Evolutionary conservation across 2,113 vertebrate species (phyloP).

Genomic region (Hippocampus barbouri): DNA sequence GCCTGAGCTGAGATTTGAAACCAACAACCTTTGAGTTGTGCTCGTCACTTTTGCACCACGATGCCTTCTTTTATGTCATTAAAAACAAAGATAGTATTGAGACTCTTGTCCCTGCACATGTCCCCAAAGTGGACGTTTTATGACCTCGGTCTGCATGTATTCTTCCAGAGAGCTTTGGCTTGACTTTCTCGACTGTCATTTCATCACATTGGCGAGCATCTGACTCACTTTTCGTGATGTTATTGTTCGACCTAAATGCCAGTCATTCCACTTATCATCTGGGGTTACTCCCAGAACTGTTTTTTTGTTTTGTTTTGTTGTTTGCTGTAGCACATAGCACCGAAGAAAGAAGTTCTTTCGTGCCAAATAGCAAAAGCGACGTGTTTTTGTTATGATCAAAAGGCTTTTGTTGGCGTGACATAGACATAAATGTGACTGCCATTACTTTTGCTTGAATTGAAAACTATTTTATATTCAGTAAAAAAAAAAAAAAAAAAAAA

Average conservation of each 20-base stretch:
- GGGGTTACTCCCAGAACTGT: background rate
- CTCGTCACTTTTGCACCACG: no score
- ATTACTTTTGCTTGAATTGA: background rate
- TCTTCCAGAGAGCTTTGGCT: background rate
- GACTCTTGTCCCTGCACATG: no score
- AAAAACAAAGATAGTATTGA: no score
- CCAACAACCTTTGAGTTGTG: no score
- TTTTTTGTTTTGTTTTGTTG: background rate
- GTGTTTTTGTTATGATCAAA: background rate
- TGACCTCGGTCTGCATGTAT: background rate
- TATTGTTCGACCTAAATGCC: background rate
- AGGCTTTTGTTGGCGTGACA: background rate
- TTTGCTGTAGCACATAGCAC: background rate
- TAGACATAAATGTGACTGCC: background rate
- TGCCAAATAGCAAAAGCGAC: background rate
- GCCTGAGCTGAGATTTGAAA: no score
- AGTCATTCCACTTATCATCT: background rate
- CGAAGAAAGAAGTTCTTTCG: background rate
- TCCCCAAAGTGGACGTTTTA: no score
- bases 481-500: no score
- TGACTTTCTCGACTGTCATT: background rate
- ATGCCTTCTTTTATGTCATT: no score
- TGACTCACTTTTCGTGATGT: background rate
- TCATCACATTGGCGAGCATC: background rate
- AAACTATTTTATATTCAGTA: no score